Conservation (phyloP, 2,797 vertebrate species). For the Mus caroli region DNA sequence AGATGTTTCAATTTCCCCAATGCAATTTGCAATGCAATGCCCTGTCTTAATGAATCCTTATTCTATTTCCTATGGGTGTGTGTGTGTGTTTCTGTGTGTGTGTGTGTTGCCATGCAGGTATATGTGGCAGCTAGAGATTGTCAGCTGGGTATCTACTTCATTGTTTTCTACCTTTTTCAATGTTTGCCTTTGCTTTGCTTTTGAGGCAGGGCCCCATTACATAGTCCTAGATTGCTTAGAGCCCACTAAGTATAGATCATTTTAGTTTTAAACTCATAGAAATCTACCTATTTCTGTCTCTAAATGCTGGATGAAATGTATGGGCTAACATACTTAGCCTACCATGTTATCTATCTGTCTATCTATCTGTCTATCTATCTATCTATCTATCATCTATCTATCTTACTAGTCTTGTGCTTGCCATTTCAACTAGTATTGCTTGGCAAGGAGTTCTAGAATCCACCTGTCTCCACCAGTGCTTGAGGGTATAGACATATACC, state of each 20-base stretch:
- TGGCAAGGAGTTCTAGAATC: background rate
- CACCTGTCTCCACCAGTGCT: too few relatives aligned
- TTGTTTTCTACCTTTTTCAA: background rate
- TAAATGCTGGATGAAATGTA: background rate
- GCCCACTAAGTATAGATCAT: background rate
- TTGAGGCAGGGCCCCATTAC: background rate
- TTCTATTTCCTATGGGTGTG: background rate
- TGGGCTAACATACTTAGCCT: background rate
- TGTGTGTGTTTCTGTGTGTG: background rate
- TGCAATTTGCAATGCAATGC: rapidly evolving
- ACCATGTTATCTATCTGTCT: background rate
- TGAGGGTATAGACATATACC: background rate
- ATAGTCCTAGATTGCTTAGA: background rate
- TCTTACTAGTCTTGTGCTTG: background rate
- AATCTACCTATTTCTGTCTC: background rate
- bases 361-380: too few relatives aligned
- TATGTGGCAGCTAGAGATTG: background rate
- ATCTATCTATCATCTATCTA: too few relatives aligned
- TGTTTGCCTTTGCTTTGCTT: background rate
- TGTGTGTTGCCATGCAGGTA: background rate
- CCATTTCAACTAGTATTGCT: background rate
- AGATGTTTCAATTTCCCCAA: background rate
- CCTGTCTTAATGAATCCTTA: background rate
- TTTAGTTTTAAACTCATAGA: background rate
- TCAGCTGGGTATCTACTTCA: background rate